Evolutionary conservation across 2,888 invertebrate species (phyloP).

Genomic region (Himalopsyche anomala): DNA sequence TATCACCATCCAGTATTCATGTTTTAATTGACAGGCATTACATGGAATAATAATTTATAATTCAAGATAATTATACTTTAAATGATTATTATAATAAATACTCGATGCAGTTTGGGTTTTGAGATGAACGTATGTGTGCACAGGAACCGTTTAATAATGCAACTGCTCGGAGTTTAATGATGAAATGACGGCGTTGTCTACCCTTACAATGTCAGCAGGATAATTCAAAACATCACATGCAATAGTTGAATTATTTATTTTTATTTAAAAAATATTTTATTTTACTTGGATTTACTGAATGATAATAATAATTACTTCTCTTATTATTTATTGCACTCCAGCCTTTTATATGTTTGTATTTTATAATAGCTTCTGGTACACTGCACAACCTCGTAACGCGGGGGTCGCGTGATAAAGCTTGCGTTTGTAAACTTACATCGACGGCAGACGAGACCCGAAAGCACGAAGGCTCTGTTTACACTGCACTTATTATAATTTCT

Average conservation of each 20-base stretch:
- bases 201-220: background rate
- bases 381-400: background rate
- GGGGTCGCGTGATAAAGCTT: background rate
- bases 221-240: background rate
- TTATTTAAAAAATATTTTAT: background rate
- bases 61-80: too few species aligned
- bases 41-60: too few species aligned
- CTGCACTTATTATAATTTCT: conserved; percentile 15
- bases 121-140: background rate
- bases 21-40: too few species aligned
- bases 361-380: background rate
- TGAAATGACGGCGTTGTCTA: background rate
- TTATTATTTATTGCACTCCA: too few species aligned
- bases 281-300: too few species aligned
- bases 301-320: too few species aligned
- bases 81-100: background rate
- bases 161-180: conserved; percentile 6
- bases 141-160: conserved; percentile 5
- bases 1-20: too few species aligned
- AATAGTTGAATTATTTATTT: background rate
- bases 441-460: background rate
- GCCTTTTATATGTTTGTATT: too few species aligned
- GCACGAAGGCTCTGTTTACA: background rate
- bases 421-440: background rate
- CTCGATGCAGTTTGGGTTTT: background rate